Evolutionary conservation across 2,888 invertebrate genomes (phyloP).

Genomic region (Erebia aethiops): DNA sequence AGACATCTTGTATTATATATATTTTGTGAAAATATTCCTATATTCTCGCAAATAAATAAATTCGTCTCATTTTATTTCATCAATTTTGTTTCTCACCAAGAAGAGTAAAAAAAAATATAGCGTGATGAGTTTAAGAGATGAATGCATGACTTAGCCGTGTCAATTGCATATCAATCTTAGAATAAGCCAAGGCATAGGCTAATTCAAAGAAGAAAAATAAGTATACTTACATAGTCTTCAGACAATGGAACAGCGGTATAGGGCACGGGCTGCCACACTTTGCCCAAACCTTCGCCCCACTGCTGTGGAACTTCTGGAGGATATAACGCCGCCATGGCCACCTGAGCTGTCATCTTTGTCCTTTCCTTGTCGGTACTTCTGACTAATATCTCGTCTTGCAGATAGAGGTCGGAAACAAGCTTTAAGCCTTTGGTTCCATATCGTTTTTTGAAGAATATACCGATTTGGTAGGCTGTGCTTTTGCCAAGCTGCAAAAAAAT

Average conservation of each 20-base stretch:
- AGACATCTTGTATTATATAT: no score
- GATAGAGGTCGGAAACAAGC: constrained; percentile 63
- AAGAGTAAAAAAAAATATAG: no score
- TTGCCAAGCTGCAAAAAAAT: constrained; percentile 61
- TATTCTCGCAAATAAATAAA: no score
- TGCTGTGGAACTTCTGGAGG: constrained; percentile 70
- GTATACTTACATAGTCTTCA: constrained; percentile 69
- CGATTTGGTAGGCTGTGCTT: constrained; percentile 63
- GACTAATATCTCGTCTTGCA: constrained; percentile 60
- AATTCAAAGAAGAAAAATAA: not conserved
- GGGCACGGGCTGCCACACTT: constrained; percentile 73
- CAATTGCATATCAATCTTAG: no score
- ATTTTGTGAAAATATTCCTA: no score
- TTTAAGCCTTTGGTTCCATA: constrained; percentile 59
- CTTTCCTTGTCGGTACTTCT: constrained; percentile 74
- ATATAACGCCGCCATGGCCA: constrained; percentile 70
- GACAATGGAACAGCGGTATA: constrained; percentile 63
- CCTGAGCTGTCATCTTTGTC: constrained; percentile 70
- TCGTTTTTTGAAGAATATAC: constrained; percentile 62
- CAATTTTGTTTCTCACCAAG: no score
- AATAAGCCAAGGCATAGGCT: no score
- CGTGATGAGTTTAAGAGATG: no score
- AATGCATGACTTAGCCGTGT: no score
- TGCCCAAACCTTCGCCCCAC: constrained; percentile 70
- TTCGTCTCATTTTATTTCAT: no score